phyloP scores from a whole-genome alignment of 2,113 vertebrate species.

The Bufo gargarizans region DNA sequence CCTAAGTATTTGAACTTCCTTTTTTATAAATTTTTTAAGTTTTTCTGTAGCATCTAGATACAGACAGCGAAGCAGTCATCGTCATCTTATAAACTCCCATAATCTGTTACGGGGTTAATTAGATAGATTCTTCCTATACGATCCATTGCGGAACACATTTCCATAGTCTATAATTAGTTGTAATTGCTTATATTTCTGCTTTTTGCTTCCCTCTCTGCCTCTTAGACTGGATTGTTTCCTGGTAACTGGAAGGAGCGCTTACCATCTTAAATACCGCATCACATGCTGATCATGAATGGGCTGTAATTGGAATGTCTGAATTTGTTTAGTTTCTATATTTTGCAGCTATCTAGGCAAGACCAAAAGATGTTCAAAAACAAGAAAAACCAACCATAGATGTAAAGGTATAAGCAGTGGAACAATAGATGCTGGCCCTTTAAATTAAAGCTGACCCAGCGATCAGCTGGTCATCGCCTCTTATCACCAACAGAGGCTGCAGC shows the following conservation, averaged over 20 bases:
- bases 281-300: slow-evolving; percentile 12
- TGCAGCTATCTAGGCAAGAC: not conserved
- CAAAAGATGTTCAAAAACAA: not conserved
- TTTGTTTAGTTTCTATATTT: not conserved
- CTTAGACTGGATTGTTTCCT: slow-evolving; percentile 3
- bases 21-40: not conserved
- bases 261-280: not conserved
- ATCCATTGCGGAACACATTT: slow-evolving; percentile 21
- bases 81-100: not conserved
- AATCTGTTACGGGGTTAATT: not conserved
- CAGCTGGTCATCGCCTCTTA: not conserved
- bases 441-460: not conserved
- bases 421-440: not conserved
- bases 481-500: not conserved
- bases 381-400: not conserved
- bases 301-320: not conserved
- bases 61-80: not conserved
- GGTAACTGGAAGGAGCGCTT: slow-evolving; percentile 26
- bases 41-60: not conserved
- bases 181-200: slow-evolving; percentile 35
- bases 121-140: not conserved
- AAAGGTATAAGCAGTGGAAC: not conserved
- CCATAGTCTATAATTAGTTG: slow-evolving; percentile 19
- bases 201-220: not conserved
- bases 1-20: not conserved